Conservation (phyloP, 2,888 invertebrate genomes). For the Mongoloraphidia duomilia region DNA sequence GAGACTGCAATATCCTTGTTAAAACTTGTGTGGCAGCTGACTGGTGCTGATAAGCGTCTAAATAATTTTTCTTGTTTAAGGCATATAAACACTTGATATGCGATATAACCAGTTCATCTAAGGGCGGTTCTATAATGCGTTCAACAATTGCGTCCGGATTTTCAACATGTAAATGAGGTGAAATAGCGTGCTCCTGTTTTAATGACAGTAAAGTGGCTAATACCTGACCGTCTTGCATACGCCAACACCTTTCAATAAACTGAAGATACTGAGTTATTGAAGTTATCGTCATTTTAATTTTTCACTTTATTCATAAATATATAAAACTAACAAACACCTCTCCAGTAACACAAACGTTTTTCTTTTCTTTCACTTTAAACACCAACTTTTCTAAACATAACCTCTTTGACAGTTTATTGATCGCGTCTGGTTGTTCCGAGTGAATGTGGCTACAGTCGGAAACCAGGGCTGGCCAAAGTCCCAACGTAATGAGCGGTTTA, state of each 20-base stretch:
- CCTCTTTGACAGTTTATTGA: too few species aligned
- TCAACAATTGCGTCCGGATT: conserved; percentile 56
- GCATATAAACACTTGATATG: conserved; percentile 56
- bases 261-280: conserved; percentile 29
- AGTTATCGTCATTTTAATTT: conserved; percentile 23
- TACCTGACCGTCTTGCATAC: conserved; percentile 43
- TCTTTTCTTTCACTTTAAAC: neutral
- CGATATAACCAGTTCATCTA: conserved; percentile 58
- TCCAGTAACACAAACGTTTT: neutral
- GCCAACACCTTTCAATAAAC: conserved; percentile 43
- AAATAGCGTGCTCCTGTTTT: conserved; percentile 57
- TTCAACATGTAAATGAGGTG: conserved; percentile 51
- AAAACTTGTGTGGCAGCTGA: conserved; percentile 62
- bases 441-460: too few species aligned
- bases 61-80: conserved; percentile 33
- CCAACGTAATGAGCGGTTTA: too few species aligned
- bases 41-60: conserved; percentile 66
- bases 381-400: too few species aligned
- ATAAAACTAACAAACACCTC: too few species aligned
- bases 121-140: conserved; percentile 52
- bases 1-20: conserved; percentile 66
- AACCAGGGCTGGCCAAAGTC: too few species aligned
- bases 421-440: too few species aligned
- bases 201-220: conserved; percentile 47
- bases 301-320: neutral